Evolutionary conservation across 2,888 invertebrate genomes (phyloP), one percentile per base, ranked within the genome.

Genomic region (Clusia tigrina): DNA sequence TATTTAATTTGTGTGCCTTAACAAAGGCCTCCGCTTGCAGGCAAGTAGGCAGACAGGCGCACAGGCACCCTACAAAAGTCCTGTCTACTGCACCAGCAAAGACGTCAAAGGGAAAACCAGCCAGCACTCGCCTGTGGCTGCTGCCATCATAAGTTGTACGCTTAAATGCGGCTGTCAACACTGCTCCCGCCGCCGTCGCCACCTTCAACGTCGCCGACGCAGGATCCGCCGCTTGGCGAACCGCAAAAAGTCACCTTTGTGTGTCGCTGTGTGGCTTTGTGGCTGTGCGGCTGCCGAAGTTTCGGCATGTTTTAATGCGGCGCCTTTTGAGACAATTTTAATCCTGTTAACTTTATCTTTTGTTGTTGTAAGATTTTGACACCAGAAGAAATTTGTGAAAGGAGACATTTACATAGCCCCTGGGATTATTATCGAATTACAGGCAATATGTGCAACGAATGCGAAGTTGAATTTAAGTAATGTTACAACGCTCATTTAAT

Each of bases 381-480:
- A 76, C 72, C 70, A 74, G 73, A 74, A 74, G 76, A 76, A 76
- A 74, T 74, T 74, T 67, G 71, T 73, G 76, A 71, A 74, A 76
- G n/a, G n/a, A n/a, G n/a, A n/a, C n/a, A n/a, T n/a, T n/a, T n/a
- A n/a, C n/a, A n/a, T n/a, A n/a, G n/a, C n/a, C n/a, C n/a, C n/a
- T n/a, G n/a, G n/a, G n/a, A n/a, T n/a, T n/a, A n/a, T n/a, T n/a
- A n/a, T n/a, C n/a, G n/a, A n/a, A n/a, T n/a, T n/a, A n/a, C n/a
- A n/a, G n/a, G n/a, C n/a, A n/a, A n/a, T n/a, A n/a, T n/a, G n/a
- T n/a, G n/a, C n/a, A n/a, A n/a, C n/a, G n/a, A n/a, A n/a, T n/a
- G n/a, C n/a, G n/a, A n/a, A n/a, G n/a, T n/a, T n/a, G n/a, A n/a
- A n/a, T n/a, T n/a, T n/a, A n/a, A n/a, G n/a, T n/a, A n/a, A n/a